These are phyloP conservation scores for Elachura formosa DNA, from an alignment of 2,113 vertebrate genomes.

Conservation along the genomic window DNA sequence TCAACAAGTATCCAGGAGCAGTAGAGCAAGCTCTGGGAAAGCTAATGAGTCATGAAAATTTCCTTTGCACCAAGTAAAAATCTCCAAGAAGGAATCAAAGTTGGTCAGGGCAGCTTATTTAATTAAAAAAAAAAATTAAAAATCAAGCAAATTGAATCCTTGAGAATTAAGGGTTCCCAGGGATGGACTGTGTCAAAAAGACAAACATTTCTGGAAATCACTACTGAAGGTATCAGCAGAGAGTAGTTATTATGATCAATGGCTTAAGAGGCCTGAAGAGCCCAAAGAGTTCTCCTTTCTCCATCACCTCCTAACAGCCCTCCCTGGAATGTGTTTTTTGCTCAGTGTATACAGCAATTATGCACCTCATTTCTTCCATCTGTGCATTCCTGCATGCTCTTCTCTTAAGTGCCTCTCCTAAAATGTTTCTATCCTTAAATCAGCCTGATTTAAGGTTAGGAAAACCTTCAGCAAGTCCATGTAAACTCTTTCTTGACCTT, in stretches of 20 bases:
- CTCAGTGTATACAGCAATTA: neutral
- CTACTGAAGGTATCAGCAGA: neutral
- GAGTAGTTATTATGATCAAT: neutral
- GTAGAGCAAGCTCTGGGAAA: neutral
- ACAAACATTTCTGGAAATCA: neutral
- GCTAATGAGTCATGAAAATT: neutral
- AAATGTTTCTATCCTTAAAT: neutral
- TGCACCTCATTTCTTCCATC: neutral
- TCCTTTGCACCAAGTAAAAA: neutral
- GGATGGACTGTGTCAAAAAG: neutral
- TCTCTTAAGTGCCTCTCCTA: neutral
- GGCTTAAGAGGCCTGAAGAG: neutral
- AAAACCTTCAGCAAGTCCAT: neutral
- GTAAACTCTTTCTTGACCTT: neutral
- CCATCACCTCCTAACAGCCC: neutral
- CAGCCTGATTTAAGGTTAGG: neutral
- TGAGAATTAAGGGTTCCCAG: neutral
- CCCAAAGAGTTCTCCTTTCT: neutral
- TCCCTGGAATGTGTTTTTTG: neutral
- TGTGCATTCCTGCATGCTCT: neutral
- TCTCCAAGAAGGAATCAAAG: neutral
- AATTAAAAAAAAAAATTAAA: neutral
- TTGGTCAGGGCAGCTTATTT: neutral
- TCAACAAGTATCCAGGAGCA: neutral
- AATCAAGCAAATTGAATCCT: neutral